Evolutionary conservation across 1,140 invertebrate species (phyloP), one percentile per base, ranked within the genome.

Genomic region (Lineus longissimus): DNA sequence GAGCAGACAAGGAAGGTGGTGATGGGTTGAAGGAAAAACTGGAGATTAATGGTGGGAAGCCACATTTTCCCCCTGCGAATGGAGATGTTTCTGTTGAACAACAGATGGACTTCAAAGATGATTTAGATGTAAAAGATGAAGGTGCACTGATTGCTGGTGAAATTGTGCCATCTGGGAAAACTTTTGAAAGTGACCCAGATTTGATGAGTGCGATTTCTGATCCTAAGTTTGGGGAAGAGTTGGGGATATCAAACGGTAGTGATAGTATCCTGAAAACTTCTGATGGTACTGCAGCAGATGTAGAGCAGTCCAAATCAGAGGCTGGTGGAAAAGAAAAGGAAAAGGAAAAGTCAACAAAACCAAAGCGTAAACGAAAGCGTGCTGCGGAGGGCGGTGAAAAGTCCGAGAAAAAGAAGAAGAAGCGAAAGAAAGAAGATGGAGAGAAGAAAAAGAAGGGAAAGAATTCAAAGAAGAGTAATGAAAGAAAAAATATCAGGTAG

Each of bases 311-410:
- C 33, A 55, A 30, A 36, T 61, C 41, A 59, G 65, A 56, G 31
- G 23, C 17, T 45, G 33, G n/a, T 36, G 54, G n/a, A 41, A 63
- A 2, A 63, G 30, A 25, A 47, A 33, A 31, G 54, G 62, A 51
- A 61, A 58, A 31, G 45, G 55, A 22, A 22, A 41, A 63, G 27
- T 33, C 22, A 68, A 59, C 61, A 60, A 60, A 68, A 64, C 64
- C 60, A 63, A 62, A 23, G 90, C 90, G 90, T 61, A 94, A 61
- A 63, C 23, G 45, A 65, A n/a, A 65, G n/a, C 13, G 40, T 15
- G 40, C 17, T 51, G 43, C 41, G 54, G 68, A 63, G 11, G 51
- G 31, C 25, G 47, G 40, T 2, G 47, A 68, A n/a, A 51, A 54
- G 31, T 45, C 47, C 13, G 31, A 45, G 30, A 64, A 63, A 22